Base-by-base conservation (phyloP, 1,140 invertebrate species). In the Triops longicaudatus region DNA sequence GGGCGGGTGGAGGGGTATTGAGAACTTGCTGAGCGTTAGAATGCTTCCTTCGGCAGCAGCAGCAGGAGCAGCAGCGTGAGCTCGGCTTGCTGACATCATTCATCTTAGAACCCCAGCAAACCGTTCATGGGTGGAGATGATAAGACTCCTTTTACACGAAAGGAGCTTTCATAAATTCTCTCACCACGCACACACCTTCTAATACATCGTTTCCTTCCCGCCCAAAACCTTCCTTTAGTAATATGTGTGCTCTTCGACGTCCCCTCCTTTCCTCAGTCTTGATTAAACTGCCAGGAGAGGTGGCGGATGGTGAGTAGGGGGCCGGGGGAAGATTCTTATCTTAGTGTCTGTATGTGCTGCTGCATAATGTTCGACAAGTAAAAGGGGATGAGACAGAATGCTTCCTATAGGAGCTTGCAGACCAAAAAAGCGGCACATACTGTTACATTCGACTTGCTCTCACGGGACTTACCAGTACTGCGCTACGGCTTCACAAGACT, bases 91-190 rank as follows among this genome's bases (percentile, higher is more conserved):
- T 63, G 50, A 63, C 50, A 63, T 63, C 50, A 63, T 63, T 63
- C 50, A 63, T 63, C 50, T 63, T 63, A 22, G 50, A 63, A 17
- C 50, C 31, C 31, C 31, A 37, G 31, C 50, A 63, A 63, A 63
- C 50, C n/a, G 50, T 22, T 63, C 50, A 63, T 63, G 50, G 50
- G 50, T 63, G 50, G 50, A 63, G 50, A 63, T 63, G 50, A 63
- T 63, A 63, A 63, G 50, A 63, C 50, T 63, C 50, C 50, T 63
- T 63, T 63, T 63, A 63, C 50, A 63, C 50, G 17, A 63, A 37
- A 37, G 31, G 31, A 22, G 50, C 50, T 63, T 63, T 63, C 50
- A 63, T 63, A 63, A 63, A 63, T 63, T 63, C 50, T 22, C 50
- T 22, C 50, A 63, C 31, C 31, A 37, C 2, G 31, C 11, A 9